Percentiles rank a stretch among this genome's conserved stretches.
phyloP scores from a whole-genome alignment of 92 coral and sea anemone species.

The Epizoanthus scotinus region DNA sequence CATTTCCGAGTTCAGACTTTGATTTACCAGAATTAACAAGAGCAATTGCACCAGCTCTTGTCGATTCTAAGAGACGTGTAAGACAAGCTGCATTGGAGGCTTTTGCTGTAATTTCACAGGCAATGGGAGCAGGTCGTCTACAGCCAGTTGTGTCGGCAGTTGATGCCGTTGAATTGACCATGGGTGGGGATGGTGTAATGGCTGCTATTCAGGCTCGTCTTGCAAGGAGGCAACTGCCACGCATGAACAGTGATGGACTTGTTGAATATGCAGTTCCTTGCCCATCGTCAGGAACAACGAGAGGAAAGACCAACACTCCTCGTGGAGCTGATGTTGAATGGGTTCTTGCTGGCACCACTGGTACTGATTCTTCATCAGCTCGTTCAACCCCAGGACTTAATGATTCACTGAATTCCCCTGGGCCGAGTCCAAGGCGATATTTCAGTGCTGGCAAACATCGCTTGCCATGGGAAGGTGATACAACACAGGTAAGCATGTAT shows the following conservation, averaged over 20 bases:
- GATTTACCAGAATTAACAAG: constrained; percentile 87
- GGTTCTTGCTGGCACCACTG: constrained; percentile 93
- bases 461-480: constrained; percentile 93
- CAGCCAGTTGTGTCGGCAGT: constrained; percentile 92
- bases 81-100: constrained; percentile 98
- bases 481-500: constrained; percentile 4
- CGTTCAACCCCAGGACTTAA: constrained; percentile 95
- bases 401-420: constrained; percentile 80
- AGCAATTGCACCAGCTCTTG: constrained; percentile 90
- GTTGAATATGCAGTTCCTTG: constrained; percentile 97
- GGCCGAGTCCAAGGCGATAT: constrained; percentile 88
- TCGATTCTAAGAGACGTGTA: constrained; percentile 91
- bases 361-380: constrained; percentile 83
- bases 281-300: constrained; percentile 87
- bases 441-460: constrained; percentile 94
- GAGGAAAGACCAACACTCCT: constrained; percentile 75
- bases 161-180: constrained; percentile 79
- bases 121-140: constrained; percentile 95
- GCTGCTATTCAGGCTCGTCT: constrained; percentile 95
- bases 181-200: constrained; percentile 98
- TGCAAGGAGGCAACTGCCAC: constrained; percentile 97
- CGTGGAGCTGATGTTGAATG: constrained; percentile 99
- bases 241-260: constrained; percentile 92
- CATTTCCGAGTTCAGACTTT: constrained; percentile 96
- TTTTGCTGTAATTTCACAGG: constrained; percentile 98